A percentile compares a stretch with the other conserved stretches of the same genome.
Evolutionary conservation across 2,888 invertebrate genomes (phyloP).

Genomic region (Phrixothrix hirtus): DNA sequence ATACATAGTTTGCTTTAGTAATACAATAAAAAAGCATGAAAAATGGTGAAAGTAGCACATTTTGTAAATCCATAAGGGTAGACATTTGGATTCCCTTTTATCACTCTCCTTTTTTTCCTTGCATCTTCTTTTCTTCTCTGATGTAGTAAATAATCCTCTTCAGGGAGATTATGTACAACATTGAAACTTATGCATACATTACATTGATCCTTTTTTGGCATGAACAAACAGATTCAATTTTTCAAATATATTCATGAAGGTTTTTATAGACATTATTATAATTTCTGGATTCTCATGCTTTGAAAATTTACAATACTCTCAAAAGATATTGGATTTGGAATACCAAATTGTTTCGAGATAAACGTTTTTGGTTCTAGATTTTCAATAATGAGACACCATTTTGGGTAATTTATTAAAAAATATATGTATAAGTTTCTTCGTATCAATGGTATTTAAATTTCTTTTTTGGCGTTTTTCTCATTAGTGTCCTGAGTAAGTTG

Average conservation of each 20-base stretch:
- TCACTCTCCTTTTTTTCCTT: slow-evolving; percentile 14
- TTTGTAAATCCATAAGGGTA: slow-evolving; percentile 16
- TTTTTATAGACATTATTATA: slow-evolving; percentile 7
- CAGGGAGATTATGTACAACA: too few relatives aligned
- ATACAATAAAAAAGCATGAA: slow-evolving; percentile 1
- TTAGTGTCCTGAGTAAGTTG: background rate
- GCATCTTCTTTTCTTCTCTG: slow-evolving; percentile 13
- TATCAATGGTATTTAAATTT: slow-evolving; percentile 1
- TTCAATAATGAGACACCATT: slow-evolving; percentile 1
- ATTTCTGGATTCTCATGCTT: background rate
- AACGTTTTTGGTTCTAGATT: slow-evolving; percentile 21
- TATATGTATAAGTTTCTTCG: background rate
- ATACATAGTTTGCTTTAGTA: slow-evolving; percentile 36
- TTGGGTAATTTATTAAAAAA: background rate
- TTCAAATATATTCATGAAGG: slow-evolving; percentile 19
- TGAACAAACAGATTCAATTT: slow-evolving; percentile 33
- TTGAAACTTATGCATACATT: slow-evolving; percentile 15
- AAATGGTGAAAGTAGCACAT: slow-evolving; percentile 6
- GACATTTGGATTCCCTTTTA: slow-evolving; percentile 4
- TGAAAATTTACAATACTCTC: slow-evolving; percentile 19
- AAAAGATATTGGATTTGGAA: slow-evolving; percentile 22
- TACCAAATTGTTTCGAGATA: slow-evolving; percentile 34
- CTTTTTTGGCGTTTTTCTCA: background rate
- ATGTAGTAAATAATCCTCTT: slow-evolving; percentile 11
- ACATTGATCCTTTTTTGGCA: slow-evolving; percentile 36